phyloP scores from a whole-genome alignment of 1,140 invertebrate species.

The Bradysia coprophila region DNA sequence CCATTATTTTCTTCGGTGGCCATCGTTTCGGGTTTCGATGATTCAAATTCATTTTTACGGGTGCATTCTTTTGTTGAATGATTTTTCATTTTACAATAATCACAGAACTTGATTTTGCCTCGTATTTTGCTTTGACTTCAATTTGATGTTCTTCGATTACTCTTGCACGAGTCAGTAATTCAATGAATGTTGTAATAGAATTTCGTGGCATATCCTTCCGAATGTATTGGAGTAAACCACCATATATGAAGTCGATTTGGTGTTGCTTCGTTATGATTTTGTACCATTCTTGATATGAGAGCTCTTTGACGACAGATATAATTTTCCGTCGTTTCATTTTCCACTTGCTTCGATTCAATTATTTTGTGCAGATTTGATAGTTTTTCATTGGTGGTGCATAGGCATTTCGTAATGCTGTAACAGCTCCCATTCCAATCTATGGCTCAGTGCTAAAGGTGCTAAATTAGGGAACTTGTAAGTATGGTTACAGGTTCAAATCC shows the following conservation, averaged over 20 bases:
- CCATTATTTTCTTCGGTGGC: background rate
- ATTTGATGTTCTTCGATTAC: background rate
- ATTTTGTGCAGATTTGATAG: background rate
- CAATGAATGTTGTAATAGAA: background rate
- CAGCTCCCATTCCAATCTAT: background rate
- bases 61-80: too few relatives aligned
- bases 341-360: background rate
- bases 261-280: background rate
- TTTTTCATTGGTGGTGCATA: background rate
- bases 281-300: background rate
- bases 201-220: background rate
- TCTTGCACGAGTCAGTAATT: background rate
- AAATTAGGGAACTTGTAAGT: too few relatives aligned
- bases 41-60: too few relatives aligned
- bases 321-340: background rate
- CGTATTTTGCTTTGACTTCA: too few relatives aligned
- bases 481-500: too few relatives aligned
- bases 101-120: too few relatives aligned
- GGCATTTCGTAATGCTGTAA: background rate
- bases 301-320: background rate
- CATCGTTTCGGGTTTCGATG: too few relatives aligned
- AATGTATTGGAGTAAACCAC: background rate
- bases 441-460: too few relatives aligned
- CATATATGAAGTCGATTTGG: background rate
- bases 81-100: too few relatives aligned